phyloP scores from a whole-genome alignment of 2,888 invertebrate genomes.

The Sceliomorpha sp. region DNA sequence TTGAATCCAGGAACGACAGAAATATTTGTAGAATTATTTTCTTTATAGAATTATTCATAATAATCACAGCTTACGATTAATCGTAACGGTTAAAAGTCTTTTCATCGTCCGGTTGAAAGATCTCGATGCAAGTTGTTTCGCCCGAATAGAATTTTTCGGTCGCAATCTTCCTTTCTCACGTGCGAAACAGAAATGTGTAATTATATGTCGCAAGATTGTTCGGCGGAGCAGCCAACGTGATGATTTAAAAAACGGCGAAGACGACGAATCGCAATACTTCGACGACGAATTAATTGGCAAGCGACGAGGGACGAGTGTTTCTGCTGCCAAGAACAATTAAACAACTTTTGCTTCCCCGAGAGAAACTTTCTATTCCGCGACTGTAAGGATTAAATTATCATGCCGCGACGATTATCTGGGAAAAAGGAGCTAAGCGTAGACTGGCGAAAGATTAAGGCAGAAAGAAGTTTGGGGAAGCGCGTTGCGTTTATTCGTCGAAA shows the following conservation, averaged over 20 bases:
- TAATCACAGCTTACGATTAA: too few relatives aligned
- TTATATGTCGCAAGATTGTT: too few relatives aligned
- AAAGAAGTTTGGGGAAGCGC: constrained; percentile 41
- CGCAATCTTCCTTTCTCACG: too few relatives aligned
- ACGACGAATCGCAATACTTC: constrained; percentile 43
- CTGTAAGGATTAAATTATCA: constrained; percentile 79
- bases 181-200: too few relatives aligned
- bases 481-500: constrained; percentile 39
- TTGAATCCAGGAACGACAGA: too few relatives aligned
- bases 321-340: constrained; percentile 48
- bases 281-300: constrained; percentile 46
- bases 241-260: constrained; percentile 15
- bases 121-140: too few relatives aligned
- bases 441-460: constrained; percentile 48
- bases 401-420: constrained; percentile 76
- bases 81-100: too few relatives aligned
- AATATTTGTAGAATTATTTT: too few relatives aligned
- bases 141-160: too few relatives aligned
- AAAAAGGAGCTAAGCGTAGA: constrained; percentile 61
- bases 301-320: constrained; percentile 43
- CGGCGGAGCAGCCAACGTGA: too few relatives aligned
- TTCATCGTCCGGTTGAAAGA: too few relatives aligned
- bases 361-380: constrained; percentile 79
- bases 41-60: too few relatives aligned
- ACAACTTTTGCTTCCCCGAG: constrained; percentile 38